Evolutionary conservation across 1,140 invertebrate genomes (phyloP).

Genomic region (Pseudomyrmex dendroicus): DNA sequence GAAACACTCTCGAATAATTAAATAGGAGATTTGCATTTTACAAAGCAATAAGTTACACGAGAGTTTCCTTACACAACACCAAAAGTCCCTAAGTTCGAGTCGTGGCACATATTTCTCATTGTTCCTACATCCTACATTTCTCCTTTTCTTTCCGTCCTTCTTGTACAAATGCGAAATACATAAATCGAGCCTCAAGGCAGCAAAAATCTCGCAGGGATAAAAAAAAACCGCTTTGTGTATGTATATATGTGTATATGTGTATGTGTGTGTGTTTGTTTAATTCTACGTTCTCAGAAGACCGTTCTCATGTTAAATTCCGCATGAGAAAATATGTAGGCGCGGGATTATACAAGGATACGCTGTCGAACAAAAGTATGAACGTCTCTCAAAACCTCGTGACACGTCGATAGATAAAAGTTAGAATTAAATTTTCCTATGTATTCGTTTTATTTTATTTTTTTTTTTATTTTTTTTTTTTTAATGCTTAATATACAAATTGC

Average conservation of each 20-base stretch:
- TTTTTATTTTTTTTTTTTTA: background rate
- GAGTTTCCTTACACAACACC: slow-evolving; percentile 77
- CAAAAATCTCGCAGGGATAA: slow-evolving; percentile 17
- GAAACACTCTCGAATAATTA: slow-evolving; percentile 80
- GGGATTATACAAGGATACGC: too few species aligned
- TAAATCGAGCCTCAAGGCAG: slow-evolving; percentile 31
- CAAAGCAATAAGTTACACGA: slow-evolving; percentile 86
- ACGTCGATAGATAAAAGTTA: background rate
- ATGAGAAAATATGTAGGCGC: slow-evolving; percentile 27
- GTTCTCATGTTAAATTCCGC: slow-evolving; percentile 19
- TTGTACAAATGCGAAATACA: slow-evolving; percentile 62
- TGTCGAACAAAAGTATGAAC: slow-evolving; percentile 36
- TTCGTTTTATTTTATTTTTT: slow-evolving; percentile 5
- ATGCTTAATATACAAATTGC: background rate
- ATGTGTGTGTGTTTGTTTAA: background rate
- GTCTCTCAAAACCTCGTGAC: background rate
- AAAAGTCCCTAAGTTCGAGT: slow-evolving; percentile 70
- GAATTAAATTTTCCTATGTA: background rate
- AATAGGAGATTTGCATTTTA: slow-evolving; percentile 86
- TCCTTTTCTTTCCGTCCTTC: slow-evolving; percentile 24
- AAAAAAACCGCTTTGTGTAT: background rate
- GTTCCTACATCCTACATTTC: slow-evolving; percentile 15
- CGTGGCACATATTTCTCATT: slow-evolving; percentile 39
- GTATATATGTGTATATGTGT: too few species aligned
- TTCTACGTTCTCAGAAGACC: slow-evolving; percentile 39